These are phyloP conservation scores for Anthopleura xanthogrammica DNA, from an alignment of 92 coral and sea anemone species.

Conservation along the genomic window DNA sequence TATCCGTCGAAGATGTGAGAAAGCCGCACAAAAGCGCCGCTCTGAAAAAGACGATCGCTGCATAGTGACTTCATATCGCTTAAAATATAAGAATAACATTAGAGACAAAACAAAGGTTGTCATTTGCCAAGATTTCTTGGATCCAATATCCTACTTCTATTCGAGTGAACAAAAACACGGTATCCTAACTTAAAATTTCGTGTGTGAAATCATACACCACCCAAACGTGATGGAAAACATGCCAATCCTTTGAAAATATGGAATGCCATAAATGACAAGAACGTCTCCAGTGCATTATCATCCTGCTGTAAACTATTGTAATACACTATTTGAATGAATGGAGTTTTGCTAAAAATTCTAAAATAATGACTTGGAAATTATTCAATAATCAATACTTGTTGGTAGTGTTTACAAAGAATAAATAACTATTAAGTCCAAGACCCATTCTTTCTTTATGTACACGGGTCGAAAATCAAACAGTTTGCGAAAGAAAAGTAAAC, in stretches of 20 bases:
- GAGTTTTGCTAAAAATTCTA: slow-evolving; percentile 3
- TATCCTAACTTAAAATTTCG: slow-evolving; percentile 5
- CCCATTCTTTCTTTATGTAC: slow-evolving; percentile 1
- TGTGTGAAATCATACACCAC: slow-evolving; percentile 12
- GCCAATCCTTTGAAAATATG: slow-evolving; percentile 4
- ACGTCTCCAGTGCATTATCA: not conserved
- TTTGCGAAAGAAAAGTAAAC: slow-evolving; percentile 30
- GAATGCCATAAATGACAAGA: slow-evolving; percentile 14
- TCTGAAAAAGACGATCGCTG: not conserved
- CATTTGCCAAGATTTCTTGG: not conserved
- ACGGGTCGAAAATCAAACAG: slow-evolving; percentile 20
- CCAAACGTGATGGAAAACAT: not conserved
- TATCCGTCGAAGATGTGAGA: not conserved
- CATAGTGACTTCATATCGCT: not conserved
- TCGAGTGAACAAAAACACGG: slow-evolving; percentile 5
- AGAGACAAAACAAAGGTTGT: not conserved
- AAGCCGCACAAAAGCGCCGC: slow-evolving; percentile 11
- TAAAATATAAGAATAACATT: not conserved
- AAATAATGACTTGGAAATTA: slow-evolving; percentile 21
- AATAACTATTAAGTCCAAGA: slow-evolving; percentile 23
- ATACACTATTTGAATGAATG: not conserved
- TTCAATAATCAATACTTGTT: slow-evolving; percentile 14
- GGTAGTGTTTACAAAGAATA: slow-evolving; percentile 21
- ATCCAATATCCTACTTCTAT: not conserved
- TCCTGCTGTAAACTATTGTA: not conserved